phyloP scores from a whole-genome alignment of 2,888 invertebrate genomes.

The Timandra comae region DNA sequence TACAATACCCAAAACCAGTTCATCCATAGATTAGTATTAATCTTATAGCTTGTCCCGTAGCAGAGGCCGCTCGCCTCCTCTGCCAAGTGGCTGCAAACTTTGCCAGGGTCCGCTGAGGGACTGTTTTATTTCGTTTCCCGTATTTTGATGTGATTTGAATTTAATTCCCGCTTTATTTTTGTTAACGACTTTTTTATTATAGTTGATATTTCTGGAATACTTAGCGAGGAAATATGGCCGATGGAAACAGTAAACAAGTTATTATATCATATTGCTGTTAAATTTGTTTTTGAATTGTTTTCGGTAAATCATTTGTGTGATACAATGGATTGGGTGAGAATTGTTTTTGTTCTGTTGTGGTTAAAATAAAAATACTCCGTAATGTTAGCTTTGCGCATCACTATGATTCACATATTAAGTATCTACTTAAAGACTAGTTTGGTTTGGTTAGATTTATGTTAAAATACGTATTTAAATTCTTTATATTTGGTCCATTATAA shows the following conservation, averaged over 20 bases:
- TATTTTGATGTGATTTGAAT: slow-evolving; percentile 51
- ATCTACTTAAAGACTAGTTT: background rate
- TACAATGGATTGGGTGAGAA: too few relatives aligned
- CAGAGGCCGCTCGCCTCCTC: slow-evolving; percentile 27
- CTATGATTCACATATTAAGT: background rate
- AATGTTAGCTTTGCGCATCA: too few relatives aligned
- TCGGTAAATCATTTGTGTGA: background rate
- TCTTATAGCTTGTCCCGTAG: slow-evolving; percentile 6
- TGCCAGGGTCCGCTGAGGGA: slow-evolving; percentile 28
- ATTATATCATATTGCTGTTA: slow-evolving; percentile 3
- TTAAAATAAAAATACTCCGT: too few relatives aligned
- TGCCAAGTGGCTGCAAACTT: slow-evolving; percentile 59
- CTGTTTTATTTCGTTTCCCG: slow-evolving; percentile 43
- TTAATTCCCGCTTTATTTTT: slow-evolving; percentile 32
- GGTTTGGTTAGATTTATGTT: background rate
- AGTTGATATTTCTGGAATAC: slow-evolving; percentile 10
- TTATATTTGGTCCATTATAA: background rate
- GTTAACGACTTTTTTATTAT: slow-evolving; percentile 20
- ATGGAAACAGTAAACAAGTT: slow-evolving; percentile 6
- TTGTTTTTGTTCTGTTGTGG: too few relatives aligned
- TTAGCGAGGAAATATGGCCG: slow-evolving; percentile 8
- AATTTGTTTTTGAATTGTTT: background rate
- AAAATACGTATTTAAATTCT: background rate
- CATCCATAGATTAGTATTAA: too few relatives aligned
- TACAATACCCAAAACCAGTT: too few relatives aligned